Evolutionary conservation across 2,797 vertebrate genomes (phyloP), one percentile per base, ranked within the genome.

Genomic region (Natrix natrix): DNA sequence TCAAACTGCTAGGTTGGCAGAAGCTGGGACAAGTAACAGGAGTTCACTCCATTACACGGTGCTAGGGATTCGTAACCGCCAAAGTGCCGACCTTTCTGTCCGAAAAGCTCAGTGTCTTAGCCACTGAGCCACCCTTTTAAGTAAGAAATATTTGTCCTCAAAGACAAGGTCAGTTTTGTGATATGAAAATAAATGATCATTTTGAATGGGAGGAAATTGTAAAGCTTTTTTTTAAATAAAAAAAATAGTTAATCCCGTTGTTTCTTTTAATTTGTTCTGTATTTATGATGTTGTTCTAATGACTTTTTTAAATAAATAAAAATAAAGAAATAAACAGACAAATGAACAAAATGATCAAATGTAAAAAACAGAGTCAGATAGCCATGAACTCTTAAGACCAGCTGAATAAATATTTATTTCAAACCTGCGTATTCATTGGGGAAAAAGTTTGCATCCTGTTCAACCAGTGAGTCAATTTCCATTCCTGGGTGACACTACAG

Each of bases 321-420:
- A 28, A 14, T 2, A 8, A 10, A 10, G 1, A 11, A 24, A 3
- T 3, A 1, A 22, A 8, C 2, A 7, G 8, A 3, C 0, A 1
- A 24, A 26, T 6, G 8, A 24, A 60, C 0, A 3, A 8, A 24
- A 26, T 6, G 8, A 24, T 24, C 0, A 2, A 8, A 57, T 57
- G 22, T 2, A 14, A 10, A 4, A 74, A 20, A 2, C 69, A 43
- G 32, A 20, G 16, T 37, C 16, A 37, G 32, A 37, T 74, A 8
- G 32, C 10, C 16, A 74, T 1, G 16, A 37, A 20, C n/a, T 74
- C 69, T 74, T 74, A 74, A 74, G 16, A 17, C 69, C 69, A 78
- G 17, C 8, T 43, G 32, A 10, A 78, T 4, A 37, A 37, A 74
- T 37, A 74, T 74, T 74, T 74, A 20, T 74, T 78, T 37, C 16